Base-by-base conservation (phyloP, 53 echinoderm and acorn worm species). In the Apostichopus leukothele region DNA sequence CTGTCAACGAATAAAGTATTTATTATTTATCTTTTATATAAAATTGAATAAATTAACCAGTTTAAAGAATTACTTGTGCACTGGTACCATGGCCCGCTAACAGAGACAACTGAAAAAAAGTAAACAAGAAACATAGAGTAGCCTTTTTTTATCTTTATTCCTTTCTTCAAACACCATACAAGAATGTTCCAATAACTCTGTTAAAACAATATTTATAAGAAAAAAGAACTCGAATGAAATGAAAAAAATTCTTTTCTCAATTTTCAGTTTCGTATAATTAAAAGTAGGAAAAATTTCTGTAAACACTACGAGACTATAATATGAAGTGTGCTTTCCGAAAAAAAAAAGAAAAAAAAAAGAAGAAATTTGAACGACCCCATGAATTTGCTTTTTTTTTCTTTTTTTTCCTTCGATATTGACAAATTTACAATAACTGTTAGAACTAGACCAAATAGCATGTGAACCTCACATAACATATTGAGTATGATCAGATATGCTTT, bases 151-250 rank as follows among this genome's bases (percentile, higher is more conserved):
- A 54, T 81, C 16, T 16, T 81, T 54, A 66, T 86, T 67, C 86
- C 68, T 86, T 86, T 67, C 68, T 86, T 86, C 71, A 75, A 73
- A 87, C 88, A 87, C 88, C 88, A 87, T 87, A 87, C 85, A 85
- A 75, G 88, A 87, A 87, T 87, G 88, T 87, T 87, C 75, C 88
- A 87, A 85, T 74, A 87, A 87, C 75, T 87, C 88, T 87, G 74
- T 52, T 87, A 87, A 85, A 87, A 87, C 88, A 87, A 87, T 87
- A 75, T 87, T 75, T 87, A 87, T 87, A 87, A 85, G 88, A 87
- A 75, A 87, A 75, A 87, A 87, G 75, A 87, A 74, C 74, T 75
- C 71, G 75, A 87, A 87, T 75, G 52, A 74, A 75, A 53, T 74
- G 75, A 74, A 87, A 39, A 39, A 87, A 85, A 60, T 59, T 52